Conservation (phyloP, 2,888 invertebrate genomes). For the Scaptomyza tumidula region DNA sequence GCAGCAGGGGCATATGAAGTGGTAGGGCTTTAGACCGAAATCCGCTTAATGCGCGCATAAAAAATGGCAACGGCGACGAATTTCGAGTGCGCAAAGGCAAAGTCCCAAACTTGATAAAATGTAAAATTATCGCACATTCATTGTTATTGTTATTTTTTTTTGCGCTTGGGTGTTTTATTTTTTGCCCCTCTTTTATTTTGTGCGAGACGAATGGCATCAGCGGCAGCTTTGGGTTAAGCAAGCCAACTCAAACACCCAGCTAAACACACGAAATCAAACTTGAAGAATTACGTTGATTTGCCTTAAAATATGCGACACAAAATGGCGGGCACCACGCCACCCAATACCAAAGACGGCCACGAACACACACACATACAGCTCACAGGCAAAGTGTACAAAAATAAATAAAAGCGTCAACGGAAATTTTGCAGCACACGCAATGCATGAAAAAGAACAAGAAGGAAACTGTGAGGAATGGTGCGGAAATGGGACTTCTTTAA, state of each 20-base stretch:
- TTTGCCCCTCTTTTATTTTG: constrained; percentile 2
- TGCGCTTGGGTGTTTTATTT: constrained; percentile 22
- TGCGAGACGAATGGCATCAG: constrained; percentile 44
- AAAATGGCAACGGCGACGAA: constrained; percentile 74
- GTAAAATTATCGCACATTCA: constrained; percentile 80
- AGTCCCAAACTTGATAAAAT: constrained; percentile 75
- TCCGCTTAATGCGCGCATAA: constrained; percentile 79
- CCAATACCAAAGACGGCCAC: neutral
- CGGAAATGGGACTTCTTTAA: constrained; percentile 46
- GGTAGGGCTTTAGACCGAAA: constrained; percentile 73
- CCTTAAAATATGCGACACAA: constrained; percentile 48
- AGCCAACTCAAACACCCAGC: constrained; percentile 74
- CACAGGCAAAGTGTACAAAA: neutral
- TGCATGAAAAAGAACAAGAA: constrained; percentile 32
- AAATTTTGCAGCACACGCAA: constrained; percentile 69
- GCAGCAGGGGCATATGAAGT: constrained; percentile 60
- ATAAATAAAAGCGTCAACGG: constrained; percentile 53
- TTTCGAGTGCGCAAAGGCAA: constrained; percentile 32
- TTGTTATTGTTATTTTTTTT: constrained; percentile 75
- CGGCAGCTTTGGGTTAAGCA: constrained; percentile 59
- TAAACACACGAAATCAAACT: constrained; percentile 74
- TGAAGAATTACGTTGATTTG: constrained; percentile 76
- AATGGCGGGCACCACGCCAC: neutral
- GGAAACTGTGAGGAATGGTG: constrained; percentile 12
- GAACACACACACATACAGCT: neutral